These are phyloP conservation scores for Pterostichus madidus DNA, from an alignment of 2,888 invertebrate species.

Conservation along the genomic window DNA sequence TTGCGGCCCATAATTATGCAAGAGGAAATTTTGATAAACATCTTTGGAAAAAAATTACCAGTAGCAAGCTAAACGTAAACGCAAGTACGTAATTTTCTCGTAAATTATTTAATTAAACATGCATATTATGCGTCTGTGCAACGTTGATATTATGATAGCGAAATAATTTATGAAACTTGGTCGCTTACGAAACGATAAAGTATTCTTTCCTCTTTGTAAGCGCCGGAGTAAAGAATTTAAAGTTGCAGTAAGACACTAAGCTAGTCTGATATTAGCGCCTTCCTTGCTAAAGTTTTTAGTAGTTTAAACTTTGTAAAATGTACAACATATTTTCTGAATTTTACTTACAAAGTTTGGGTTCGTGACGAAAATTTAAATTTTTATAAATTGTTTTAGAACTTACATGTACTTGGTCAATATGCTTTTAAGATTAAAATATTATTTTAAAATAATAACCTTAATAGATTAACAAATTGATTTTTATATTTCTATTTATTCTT, in stretches of 20 bases:
- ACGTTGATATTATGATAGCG: constrained; percentile 17
- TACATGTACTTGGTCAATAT: too few species aligned
- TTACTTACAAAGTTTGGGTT: background rate
- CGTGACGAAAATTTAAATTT: background rate
- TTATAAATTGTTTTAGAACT: too few species aligned
- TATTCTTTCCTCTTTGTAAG: constrained; percentile 22
- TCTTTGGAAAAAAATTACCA: constrained; percentile 30
- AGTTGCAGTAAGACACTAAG: background rate
- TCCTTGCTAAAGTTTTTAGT: background rate
- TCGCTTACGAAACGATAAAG: background rate
- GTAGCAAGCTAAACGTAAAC: constrained; percentile 13
- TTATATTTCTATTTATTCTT: too few species aligned
- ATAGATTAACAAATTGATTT: too few species aligned
- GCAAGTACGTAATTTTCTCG: constrained; percentile 7
- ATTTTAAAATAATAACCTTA: too few species aligned
- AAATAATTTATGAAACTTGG: constrained; percentile 37
- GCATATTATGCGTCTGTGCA: constrained; percentile 39
- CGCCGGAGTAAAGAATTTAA: constrained; percentile 1
- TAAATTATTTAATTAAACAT: constrained; percentile 53
- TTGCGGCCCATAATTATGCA: background rate
- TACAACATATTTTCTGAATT: constrained; percentile 10
- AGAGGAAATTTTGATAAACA: constrained; percentile 14
- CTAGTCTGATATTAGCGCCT: background rate
- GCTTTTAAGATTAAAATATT: background rate
- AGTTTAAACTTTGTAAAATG: background rate